Conservation (phyloP, 2,888 invertebrate genomes). For the Tenthredo distinguenda region DNA sequence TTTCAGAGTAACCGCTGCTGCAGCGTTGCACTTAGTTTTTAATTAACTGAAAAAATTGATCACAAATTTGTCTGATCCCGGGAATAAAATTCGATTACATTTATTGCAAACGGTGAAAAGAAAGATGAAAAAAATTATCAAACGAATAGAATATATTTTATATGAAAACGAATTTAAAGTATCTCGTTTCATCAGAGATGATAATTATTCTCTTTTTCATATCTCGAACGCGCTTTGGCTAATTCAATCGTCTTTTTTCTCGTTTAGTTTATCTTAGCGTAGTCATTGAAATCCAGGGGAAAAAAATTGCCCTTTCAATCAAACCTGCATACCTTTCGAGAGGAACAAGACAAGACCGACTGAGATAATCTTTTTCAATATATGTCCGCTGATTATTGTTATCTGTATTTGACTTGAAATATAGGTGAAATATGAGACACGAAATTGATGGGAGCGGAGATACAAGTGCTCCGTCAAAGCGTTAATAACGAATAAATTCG, state of each 20-base stretch:
- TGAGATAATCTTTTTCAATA: not conserved
- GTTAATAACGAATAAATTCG: not conserved
- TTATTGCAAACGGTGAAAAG: not conserved
- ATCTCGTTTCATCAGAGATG: too few relatives aligned
- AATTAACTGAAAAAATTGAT: not conserved
- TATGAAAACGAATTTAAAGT: too few relatives aligned
- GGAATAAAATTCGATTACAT: not conserved
- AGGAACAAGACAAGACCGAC: not conserved
- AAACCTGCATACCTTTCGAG: not conserved
- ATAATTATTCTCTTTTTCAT: too few relatives aligned
- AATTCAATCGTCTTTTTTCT: too few relatives aligned
- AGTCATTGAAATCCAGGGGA: too few relatives aligned
- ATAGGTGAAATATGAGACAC: not conserved
- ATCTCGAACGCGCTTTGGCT: too few relatives aligned
- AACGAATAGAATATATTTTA: too few relatives aligned
- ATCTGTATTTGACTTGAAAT: not conserved
- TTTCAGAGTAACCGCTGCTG: not conserved
- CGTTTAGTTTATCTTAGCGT: too few relatives aligned
- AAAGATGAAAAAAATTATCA: too few relatives aligned
- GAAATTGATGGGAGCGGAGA: not conserved
- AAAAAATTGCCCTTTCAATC: not conserved
- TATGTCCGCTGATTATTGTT: not conserved
- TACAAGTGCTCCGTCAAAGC: not conserved
- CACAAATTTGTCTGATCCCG: not conserved
- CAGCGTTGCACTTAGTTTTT: not conserved